Evolutionary conservation across 2,888 invertebrate species (phyloP).

Genomic region (Synergus laeviventris): DNA sequence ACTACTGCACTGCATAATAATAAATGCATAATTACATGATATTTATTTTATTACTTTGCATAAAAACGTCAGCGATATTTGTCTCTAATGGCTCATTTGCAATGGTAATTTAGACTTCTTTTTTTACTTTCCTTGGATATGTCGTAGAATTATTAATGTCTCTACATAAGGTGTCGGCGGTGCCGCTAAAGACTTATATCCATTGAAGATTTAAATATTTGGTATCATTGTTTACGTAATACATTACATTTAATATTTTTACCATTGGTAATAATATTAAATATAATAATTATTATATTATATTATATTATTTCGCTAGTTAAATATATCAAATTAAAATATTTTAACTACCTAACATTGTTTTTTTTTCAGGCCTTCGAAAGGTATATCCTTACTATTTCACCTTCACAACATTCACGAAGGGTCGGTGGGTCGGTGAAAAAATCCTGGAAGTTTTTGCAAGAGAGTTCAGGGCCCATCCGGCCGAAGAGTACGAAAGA

Average conservation of each 20-base stretch:
- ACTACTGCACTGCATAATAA: slow-evolving; percentile 20
- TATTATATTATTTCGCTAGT: too few relatives aligned
- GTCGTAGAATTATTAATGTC: slow-evolving; percentile 20
- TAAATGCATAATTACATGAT: slow-evolving; percentile 23
- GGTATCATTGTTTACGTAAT: too few relatives aligned
- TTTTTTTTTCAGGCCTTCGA: slow-evolving; percentile 84
- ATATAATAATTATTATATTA: too few relatives aligned
- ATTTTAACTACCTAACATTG: background rate
- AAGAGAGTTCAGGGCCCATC: slow-evolving; percentile 95
- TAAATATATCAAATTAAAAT: background rate
- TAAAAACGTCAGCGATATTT: background rate
- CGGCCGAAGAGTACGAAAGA: slow-evolving; percentile 93
- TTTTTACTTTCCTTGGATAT: slow-evolving; percentile 16
- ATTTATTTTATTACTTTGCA: slow-evolving; percentile 6
- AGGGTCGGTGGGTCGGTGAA: slow-evolving; percentile 97
- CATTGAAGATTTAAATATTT: background rate
- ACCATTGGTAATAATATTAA: too few relatives aligned
- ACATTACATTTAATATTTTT: too few relatives aligned
- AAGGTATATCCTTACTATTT: slow-evolving; percentile 99
- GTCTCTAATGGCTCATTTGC: slow-evolving; percentile 14
- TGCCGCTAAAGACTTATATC: slow-evolving; percentile 19
- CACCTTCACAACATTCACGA: slow-evolving; percentile 96
- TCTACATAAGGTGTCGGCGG: background rate
- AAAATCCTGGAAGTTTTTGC: slow-evolving; percentile 95
- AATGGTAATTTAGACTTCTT: background rate